Conservation (phyloP, 2,888 invertebrate genomes). For the Chrysolina haemoptera region DNA sequence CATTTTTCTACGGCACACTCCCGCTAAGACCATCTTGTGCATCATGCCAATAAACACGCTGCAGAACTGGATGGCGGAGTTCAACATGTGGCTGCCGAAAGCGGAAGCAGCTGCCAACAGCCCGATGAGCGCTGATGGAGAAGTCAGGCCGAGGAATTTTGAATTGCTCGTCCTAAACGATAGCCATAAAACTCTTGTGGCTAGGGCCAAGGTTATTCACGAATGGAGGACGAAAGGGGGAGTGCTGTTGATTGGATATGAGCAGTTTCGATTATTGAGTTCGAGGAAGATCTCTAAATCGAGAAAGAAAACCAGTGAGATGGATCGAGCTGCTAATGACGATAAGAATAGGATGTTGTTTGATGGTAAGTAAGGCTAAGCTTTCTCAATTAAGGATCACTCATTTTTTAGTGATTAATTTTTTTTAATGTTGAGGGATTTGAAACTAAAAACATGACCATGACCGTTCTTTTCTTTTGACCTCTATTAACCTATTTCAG, state of each 20-base stretch:
- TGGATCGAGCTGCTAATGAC: conserved; percentile 72
- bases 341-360: conserved; percentile 81
- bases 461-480: too few species aligned
- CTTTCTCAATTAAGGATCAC: not conserved
- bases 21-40: conserved; percentile 90
- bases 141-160: conserved; percentile 85
- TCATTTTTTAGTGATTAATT: conserved; percentile 3
- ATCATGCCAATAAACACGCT: conserved; percentile 99
- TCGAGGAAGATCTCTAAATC: conserved; percentile 81
- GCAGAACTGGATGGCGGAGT: conserved; percentile 98
- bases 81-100: conserved; percentile 96
- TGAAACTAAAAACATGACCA: too few species aligned
- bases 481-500: conserved; percentile 68
- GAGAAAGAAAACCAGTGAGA: conserved; percentile 73
- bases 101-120: conserved; percentile 69
- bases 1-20: conserved; percentile 92
- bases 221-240: conserved; percentile 93
- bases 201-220: conserved; percentile 88
- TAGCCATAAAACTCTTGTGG: conserved; percentile 90
- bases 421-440: too few species aligned
- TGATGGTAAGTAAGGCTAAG: conserved; percentile 73
- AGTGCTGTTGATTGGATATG: conserved; percentile 96
- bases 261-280: conserved; percentile 92
- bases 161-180: conserved; percentile 94
- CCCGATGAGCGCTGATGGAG: conserved; percentile 75